Percentiles rank a stretch among this genome's conserved stretches.
Conservation (phyloP, 2,113 vertebrate genomes). For the Phaetusa simplex region DNA sequence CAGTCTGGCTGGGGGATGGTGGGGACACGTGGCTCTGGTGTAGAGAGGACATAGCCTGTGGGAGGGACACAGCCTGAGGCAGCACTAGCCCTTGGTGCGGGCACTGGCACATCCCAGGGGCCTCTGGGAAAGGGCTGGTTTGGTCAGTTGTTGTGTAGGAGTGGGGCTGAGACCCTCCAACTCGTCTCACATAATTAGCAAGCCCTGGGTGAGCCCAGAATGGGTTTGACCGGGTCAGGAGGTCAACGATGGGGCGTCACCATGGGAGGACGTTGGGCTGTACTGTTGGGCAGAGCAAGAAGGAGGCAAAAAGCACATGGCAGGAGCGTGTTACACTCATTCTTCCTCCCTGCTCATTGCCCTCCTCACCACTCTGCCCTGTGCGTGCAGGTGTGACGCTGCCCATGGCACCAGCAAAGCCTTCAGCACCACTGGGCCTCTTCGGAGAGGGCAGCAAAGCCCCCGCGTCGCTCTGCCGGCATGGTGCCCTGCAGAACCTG, state of each 20-base stretch:
- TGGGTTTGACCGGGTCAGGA: background rate
- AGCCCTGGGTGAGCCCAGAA: background rate
- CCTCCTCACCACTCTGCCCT: background rate
- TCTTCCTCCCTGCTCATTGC: background rate
- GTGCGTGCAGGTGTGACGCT: conserved; percentile 47
- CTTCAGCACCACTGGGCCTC: conserved; percentile 1
- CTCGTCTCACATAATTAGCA: accelerated
- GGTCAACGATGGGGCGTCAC: background rate
- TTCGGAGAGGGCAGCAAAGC: conserved; percentile 59
- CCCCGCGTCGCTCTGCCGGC: conserved; percentile 37
- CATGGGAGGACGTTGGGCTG: background rate
- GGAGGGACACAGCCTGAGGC: background rate
- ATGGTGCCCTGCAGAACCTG: conserved; percentile 11
- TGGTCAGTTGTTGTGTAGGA: background rate
- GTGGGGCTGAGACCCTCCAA: background rate
- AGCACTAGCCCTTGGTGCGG: background rate
- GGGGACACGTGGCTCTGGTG: accelerated
- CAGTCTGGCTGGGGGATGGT: background rate
- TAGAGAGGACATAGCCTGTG: background rate
- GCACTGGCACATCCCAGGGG: background rate
- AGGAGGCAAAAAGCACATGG: background rate
- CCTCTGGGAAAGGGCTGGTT: background rate
- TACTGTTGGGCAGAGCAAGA: background rate
- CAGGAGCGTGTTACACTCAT: accelerated
- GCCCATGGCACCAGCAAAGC: conserved; percentile 65